Base-by-base conservation (phyloP, 2,797 vertebrate species). In the Oreortyx pictus region DNA sequence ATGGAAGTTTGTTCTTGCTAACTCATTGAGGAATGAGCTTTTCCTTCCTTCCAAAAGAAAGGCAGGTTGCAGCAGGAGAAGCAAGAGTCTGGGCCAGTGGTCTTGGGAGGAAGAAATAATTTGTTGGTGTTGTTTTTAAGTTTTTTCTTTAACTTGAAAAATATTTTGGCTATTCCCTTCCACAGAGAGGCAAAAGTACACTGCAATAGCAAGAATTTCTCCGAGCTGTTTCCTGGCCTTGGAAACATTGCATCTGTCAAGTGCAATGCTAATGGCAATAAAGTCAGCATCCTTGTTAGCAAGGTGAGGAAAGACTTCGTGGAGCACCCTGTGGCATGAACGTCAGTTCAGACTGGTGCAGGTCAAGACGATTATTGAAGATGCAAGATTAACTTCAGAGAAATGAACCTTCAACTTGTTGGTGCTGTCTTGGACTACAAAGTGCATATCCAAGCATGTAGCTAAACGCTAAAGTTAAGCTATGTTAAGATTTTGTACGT, bases 141-240 rank as follows among this genome's bases (percentile, higher is more conserved):
- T 49, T 49, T 49, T 7, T 67, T 57, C 44, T 46, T 54, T 56
- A n/a, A 41, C n/a, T 54, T 83, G 24, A 8, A 60, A 59, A 44
- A 49, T n/a, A 18, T 52, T 81, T 82, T 87, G 60, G 23, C 64
- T 94, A 31, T 91, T 82, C 92, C 37, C 95, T 89, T 93, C 41
- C 59, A 19, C 95, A 99, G 99, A 95, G 98, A 99, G 91, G 99
- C 99, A 41, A 99, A 99, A 97, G 98, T 98, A 43, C 98, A 99
- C 96, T 98, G 98, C 82, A 95, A 86, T 84, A 98, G 98, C 73
- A 99, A 98, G 97, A 98, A 97, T 95, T 95, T 99, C 93, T 93
- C 94, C 0, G 98, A 98, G 33, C 97, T 98, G 68, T 97, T 99
- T 82, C 97, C 98, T 15, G 98, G 97, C 57, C 43, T 97, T 2